Conservation (phyloP, 2,113 vertebrate species). For the Colistium nudipinnis region DNA sequence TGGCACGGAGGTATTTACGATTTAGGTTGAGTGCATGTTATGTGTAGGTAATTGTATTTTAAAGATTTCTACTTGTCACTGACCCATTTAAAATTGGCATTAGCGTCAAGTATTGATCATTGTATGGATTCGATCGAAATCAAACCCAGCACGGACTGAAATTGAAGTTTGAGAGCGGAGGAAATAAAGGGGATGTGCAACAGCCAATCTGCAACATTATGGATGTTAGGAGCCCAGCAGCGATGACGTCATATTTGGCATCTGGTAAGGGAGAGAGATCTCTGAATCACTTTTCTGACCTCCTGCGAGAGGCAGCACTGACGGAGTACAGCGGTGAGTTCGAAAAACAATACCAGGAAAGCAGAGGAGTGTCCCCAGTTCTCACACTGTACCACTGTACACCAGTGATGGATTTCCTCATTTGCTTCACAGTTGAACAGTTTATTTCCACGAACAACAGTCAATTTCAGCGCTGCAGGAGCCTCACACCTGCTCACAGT, state of each 20-base stretch:
- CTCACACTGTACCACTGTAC: not conserved
- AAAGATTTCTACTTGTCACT: not conserved
- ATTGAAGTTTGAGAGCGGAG: too few relatives aligned
- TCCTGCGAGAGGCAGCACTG: not conserved
- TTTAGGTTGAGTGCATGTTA: not conserved
- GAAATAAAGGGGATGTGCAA: too few relatives aligned
- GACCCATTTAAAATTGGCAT: not conserved
- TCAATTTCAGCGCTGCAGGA: not conserved
- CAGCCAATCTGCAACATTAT: not conserved
- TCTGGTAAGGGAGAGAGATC: not conserved
- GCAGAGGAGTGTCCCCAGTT: not conserved
- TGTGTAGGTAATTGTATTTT: not conserved
- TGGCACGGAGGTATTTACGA: not conserved
- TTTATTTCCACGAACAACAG: not conserved
- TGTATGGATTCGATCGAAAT: too few relatives aligned
- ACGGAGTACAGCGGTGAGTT: slow-evolving; percentile 1
- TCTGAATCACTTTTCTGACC: not conserved
- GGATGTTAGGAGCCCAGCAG: not conserved
- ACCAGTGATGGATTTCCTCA: not conserved
- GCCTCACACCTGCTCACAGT: not conserved
- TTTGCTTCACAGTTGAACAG: not conserved
- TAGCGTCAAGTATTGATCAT: not conserved
- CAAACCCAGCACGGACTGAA: too few relatives aligned
- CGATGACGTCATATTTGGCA: not conserved
- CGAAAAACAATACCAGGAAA: slow-evolving; percentile 8